Evolutionary conservation across 2,888 invertebrate species (phyloP), one percentile per base, ranked within the genome.

Genomic region (Orgyia antiqua): DNA sequence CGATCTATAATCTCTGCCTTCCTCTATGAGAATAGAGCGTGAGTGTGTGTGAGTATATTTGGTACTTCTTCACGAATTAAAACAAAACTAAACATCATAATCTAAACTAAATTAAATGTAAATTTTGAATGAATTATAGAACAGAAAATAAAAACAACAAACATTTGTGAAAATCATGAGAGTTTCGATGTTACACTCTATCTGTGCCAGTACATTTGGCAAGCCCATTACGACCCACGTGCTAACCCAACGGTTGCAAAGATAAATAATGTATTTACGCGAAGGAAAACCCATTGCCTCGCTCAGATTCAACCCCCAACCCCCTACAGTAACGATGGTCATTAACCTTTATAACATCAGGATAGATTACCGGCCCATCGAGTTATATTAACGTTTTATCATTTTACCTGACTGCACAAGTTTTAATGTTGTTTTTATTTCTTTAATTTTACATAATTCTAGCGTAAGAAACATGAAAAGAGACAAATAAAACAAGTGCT

Each of bases 161-260:
- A n/a, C n/a, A n/a, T n/a, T n/a, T n/a, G n/a, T n/a, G 19, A 27
- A 27, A 36, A 40, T 23, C 23, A 23, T 10, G 23, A 10, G 51
- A 34, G 23, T 23, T 21, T 28, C 25, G 12, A 18, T n/a, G 23
- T 24, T 36, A 29, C 32, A 24, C 23, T 20, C 40, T 43, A 53
- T 51, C 54, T 43, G 39, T 51, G 36, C 33, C 51, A 29, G 33
- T 50, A 53, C 54, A 53, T 51, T 51, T 50, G 43, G 35, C 46
- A 33, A 45, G 27, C 38, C 53, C 51, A 50, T 51, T 51, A 41
- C 33, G 26, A 32, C 32, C 37, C 34, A 31, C 39, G 45, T 49
- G 49, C 37, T 45, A 37, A 45, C 36, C 52, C 26, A 44, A 34
- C 51, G 43, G 51, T 53, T 51, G 45, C 34, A 41, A 50, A 53